Evolutionary conservation across 2,888 invertebrate species (phyloP), one percentile per base, ranked within the genome.

Genomic region (Polydrusus tereticollis): DNA sequence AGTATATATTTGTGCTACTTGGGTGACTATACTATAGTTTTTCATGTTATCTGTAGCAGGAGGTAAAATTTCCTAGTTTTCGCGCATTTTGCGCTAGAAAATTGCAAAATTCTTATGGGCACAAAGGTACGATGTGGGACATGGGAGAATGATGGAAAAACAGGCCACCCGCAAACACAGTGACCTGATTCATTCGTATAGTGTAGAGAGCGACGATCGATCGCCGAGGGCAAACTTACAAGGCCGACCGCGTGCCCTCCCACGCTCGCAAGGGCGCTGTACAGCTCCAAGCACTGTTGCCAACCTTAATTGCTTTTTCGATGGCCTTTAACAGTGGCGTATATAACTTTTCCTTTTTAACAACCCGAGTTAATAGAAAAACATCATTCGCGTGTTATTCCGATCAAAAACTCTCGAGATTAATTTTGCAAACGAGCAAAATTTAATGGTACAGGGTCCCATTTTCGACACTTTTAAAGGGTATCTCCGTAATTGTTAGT

Each of bases 91-190:
- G 3, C 16, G 41, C 41, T 38, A 38, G n/a, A n/a, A 38, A 38
- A 38, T 38, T 1, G 38, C n/a, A 21, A 47, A 47, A 18, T 21
- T 47, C 47, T 47, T 47, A 21, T 47, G 59, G 43, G 66, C 45
- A 45, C 21, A 60, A 62, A 69, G 69, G 60, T 62, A 69, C 33
- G 60, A 52, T 60, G 60, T 59, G 68, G 63, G 67, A 69, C 60
- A 69, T 69, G 65, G 74, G 65, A 69, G 63, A 76, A 73, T 71
- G 73, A 72, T 73, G 73, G 76, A 76, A 78, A 83, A 83, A 82
- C 77, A 79, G 84, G 84, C 82, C 84, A 85, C 84, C 85, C 82
- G 84, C 83, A 85, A 85, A 85, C 85, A 85, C 83, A 85, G 84
- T 85, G 85, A 85, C 85, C 85, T 84, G 84, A 84, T 85, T 85